Evolutionary conservation across 2,797 vertebrate species (phyloP), one percentile per base, ranked within the genome.

Genomic region (Pampus argenteus): DNA sequence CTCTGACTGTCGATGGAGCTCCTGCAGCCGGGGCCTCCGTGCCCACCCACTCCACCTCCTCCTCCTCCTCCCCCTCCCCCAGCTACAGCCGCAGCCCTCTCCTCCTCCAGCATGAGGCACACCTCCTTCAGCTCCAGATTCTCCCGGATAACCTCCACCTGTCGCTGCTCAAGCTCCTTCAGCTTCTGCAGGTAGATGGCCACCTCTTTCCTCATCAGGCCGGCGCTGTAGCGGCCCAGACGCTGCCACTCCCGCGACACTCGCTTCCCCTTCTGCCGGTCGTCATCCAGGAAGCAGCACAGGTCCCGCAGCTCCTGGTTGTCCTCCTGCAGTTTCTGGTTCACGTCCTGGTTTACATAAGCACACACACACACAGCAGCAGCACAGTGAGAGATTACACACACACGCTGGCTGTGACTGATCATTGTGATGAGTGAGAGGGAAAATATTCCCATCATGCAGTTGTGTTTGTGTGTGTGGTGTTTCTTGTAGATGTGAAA

Each of bases 271-370:
- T 99, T 99, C 94, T 99, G 98, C 22, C 97, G 92, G 89, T 99
- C 98, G 0, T 99, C 97, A 6, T 99, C 98, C 87, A 99, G 92
- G 89, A 99, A 99, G 75, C 97, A 99, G 89, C 97, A 99, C 42
- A 99, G 95, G 83, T 99, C 97, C 72, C 97, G 91, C 85, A 99
- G 95, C 61, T 99, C 98, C 86, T 98, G 97, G 94, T 98, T 98
- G 88, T 99, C 98, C 86, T 99, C 96, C 88, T 98, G 98, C 67
- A 99, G 95, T 82, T 97, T 97, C 95, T 97, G 96, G 92, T 99
- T 99, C 86, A 98, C 95, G 52, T 99, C 98, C 97, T 99, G 93
- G 29, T 93, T 83, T 83, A 80, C 86, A 82, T 2, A 72, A 2
- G 17, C 20, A 76, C 31, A 72, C 44, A 59, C 18, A 20, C 20